Percentiles rank a stretch among this genome's conserved stretches.
These are phyloP conservation scores for Chloroceryle aenea DNA, from an alignment of 2,113 vertebrate genomes.

Conservation along the genomic window DNA sequence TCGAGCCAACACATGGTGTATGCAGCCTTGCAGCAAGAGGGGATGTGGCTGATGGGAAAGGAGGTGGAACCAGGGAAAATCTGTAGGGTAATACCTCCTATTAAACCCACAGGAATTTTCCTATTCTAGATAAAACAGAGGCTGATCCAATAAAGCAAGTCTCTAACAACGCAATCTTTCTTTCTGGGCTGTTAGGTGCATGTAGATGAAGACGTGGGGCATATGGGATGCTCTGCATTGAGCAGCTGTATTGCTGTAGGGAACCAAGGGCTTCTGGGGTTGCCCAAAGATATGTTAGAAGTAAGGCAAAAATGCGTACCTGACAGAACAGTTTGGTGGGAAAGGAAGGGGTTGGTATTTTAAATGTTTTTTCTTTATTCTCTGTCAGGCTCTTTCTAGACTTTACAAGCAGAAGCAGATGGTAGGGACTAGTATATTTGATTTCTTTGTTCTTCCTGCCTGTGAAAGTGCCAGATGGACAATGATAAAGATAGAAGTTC, in stretches of 20 bases:
- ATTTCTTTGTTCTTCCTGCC: conserved; percentile 54
- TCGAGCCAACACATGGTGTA: conserved; percentile 66
- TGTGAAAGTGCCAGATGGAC: conserved; percentile 64
- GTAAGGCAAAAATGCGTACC: neutral
- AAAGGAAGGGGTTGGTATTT: neutral
- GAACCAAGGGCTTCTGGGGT: neutral
- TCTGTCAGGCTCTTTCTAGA: neutral
- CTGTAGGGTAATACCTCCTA: conserved; percentile 53
- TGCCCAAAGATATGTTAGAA: neutral
- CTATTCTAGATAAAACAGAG: conserved; percentile 39
- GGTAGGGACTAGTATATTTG: conserved; percentile 27
- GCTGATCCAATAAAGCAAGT: conserved; percentile 6
- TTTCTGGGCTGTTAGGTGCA: neutral
- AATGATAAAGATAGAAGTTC: conserved; percentile 45
- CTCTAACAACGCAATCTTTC: neutral
- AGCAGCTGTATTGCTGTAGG: neutral
- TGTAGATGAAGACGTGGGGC: neutral
- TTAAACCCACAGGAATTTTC: conserved; percentile 67
- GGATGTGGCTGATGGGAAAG: conserved; percentile 66
- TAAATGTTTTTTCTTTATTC: neutral
- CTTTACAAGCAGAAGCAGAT: conserved; percentile 54
- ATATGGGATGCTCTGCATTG: neutral
- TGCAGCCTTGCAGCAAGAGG: conserved; percentile 49
- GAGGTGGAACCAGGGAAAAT: conserved; percentile 62
- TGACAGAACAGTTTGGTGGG: neutral